A percentile compares a stretch with the other conserved stretches of the same genome.
Conservation (phyloP, 92 coral and sea anemone species). For the Palythoa grandis region DNA sequence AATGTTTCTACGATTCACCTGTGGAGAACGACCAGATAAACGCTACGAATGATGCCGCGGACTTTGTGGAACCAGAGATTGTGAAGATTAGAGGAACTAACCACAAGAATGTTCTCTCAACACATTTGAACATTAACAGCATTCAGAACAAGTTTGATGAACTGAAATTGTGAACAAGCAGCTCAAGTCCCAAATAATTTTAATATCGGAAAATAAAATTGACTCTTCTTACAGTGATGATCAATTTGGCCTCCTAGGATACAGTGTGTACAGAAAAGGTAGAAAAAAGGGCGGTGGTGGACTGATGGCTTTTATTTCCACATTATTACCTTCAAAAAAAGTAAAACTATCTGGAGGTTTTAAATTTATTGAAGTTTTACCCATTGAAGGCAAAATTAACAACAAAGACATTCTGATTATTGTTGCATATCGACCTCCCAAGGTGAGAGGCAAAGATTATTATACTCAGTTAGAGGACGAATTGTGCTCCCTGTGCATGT, state of each 20-base stretch:
- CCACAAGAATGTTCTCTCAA: background rate
- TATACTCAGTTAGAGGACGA: background rate
- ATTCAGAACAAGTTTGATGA: too few relatives aligned
- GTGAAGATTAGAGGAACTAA: background rate
- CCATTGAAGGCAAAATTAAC: slow-evolving; percentile 17
- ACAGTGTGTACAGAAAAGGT: background rate
- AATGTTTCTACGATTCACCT: too few relatives aligned
- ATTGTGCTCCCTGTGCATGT: slow-evolving; percentile 18
- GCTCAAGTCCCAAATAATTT: slow-evolving; percentile 17
- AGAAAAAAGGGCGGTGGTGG: background rate
- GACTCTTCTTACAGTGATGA: background rate
- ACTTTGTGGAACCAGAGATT: slow-evolving; percentile 3
- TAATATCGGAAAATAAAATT: background rate
- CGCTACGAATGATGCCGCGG: too few relatives aligned
- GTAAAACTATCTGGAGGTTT: background rate
- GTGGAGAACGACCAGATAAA: too few relatives aligned
- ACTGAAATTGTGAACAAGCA: too few relatives aligned
- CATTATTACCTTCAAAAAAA: background rate
- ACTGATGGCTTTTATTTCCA: background rate
- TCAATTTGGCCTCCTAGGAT: slow-evolving; percentile 24
- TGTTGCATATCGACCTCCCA: slow-evolving; percentile 30
- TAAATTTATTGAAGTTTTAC: slow-evolving; percentile 24
- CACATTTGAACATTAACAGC: slow-evolving; percentile 31
- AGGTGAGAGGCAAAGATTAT: slow-evolving; percentile 27
- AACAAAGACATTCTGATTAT: background rate